These are phyloP conservation scores for Euphonia xanthogaster DNA, from an alignment of 2,797 vertebrate genomes.

Conservation along the genomic window DNA sequence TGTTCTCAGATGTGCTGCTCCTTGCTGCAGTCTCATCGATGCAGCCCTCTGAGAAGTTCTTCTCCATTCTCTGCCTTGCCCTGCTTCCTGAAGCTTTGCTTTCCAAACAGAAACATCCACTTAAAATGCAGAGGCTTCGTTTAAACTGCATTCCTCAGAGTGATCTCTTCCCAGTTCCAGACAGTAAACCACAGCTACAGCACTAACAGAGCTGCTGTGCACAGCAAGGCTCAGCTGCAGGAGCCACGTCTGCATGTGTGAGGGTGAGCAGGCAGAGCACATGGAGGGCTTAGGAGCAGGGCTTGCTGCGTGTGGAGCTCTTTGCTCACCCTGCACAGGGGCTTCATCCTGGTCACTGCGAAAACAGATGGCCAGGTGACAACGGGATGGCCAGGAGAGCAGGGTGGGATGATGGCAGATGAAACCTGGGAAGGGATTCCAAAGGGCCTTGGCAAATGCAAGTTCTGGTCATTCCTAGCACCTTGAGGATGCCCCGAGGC, in stretches of 20 bases:
- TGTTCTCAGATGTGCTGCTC: not conserved
- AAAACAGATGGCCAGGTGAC: not conserved
- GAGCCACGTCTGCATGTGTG: not conserved
- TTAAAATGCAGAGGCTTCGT: not conserved
- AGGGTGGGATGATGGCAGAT: not conserved
- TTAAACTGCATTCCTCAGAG: not conserved
- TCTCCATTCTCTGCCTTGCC: not conserved
- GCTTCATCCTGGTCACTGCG: not conserved
- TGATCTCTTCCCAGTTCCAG: not conserved
- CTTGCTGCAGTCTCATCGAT: not conserved
- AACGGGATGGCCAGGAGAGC: not conserved
- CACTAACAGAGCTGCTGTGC: not conserved
- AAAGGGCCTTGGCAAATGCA: not conserved
- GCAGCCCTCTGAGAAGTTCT: not conserved
- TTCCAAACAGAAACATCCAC: not conserved
- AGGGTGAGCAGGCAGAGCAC: not conserved
- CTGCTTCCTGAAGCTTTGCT: not conserved
- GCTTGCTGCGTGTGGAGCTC: not conserved
- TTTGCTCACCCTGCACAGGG: not conserved
- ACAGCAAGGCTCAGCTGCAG: accelerated
- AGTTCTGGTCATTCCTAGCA: not conserved
- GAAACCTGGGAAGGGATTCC: not conserved
- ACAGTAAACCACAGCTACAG: not conserved
- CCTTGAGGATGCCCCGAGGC: not conserved
- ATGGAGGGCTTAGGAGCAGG: not conserved